A percentile compares a stretch with the other conserved stretches of the same genome.
Evolutionary conservation across 37 sponge, comb jelly and placozoan species (phyloP).

Genomic region (Eunapius fragilis): DNA sequence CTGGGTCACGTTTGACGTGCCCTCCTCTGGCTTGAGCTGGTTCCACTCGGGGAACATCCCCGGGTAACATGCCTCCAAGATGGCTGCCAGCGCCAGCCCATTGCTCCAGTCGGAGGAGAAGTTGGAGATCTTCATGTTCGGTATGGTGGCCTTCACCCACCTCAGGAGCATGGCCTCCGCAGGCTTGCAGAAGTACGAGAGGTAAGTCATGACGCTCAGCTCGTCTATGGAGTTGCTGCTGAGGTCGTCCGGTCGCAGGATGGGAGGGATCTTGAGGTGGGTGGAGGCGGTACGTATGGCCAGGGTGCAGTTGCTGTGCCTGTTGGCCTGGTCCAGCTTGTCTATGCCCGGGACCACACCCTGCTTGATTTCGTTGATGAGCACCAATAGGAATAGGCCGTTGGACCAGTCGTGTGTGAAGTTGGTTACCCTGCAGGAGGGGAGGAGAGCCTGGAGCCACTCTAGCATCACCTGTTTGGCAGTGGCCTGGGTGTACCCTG

Average conservation of each 20-base stretch:
- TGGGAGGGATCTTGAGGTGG: slow-evolving; percentile 72
- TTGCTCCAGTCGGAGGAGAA: slow-evolving; percentile 77
- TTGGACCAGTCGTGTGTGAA: slow-evolving; percentile 72
- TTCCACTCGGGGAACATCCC: slow-evolving; percentile 47
- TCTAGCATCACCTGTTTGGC: slow-evolving; percentile 60
- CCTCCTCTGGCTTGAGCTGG: slow-evolving; percentile 24
- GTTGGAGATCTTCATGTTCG: slow-evolving; percentile 55
- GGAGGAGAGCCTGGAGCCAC: slow-evolving; percentile 73
- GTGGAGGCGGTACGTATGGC: slow-evolving; percentile 65
- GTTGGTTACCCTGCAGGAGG: slow-evolving; percentile 62
- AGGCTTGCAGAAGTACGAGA: slow-evolving; percentile 75
- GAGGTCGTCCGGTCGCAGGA: slow-evolving; percentile 65
- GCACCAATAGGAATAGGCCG: slow-evolving; percentile 64
- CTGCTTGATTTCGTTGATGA: slow-evolving; percentile 74
- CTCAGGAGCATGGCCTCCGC: slow-evolving; percentile 53
- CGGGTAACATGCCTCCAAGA: slow-evolving; percentile 51
- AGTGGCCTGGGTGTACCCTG: slow-evolving; percentile 36
- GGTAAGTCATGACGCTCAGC: slow-evolving; percentile 84
- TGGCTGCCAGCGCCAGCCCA: slow-evolving; percentile 64
- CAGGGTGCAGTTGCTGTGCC: slow-evolving; percentile 61
- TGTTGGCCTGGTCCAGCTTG: slow-evolving; percentile 63
- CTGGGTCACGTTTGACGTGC: slow-evolving; percentile 28
- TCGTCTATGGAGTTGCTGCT: slow-evolving; percentile 66
- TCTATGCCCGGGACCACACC: slow-evolving; percentile 48
- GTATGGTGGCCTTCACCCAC: slow-evolving; percentile 65